Evolutionary conservation across 2,113 vertebrate genomes (phyloP), one percentile per base, ranked within the genome.

Genomic region (Pedionomus torquatus): DNA sequence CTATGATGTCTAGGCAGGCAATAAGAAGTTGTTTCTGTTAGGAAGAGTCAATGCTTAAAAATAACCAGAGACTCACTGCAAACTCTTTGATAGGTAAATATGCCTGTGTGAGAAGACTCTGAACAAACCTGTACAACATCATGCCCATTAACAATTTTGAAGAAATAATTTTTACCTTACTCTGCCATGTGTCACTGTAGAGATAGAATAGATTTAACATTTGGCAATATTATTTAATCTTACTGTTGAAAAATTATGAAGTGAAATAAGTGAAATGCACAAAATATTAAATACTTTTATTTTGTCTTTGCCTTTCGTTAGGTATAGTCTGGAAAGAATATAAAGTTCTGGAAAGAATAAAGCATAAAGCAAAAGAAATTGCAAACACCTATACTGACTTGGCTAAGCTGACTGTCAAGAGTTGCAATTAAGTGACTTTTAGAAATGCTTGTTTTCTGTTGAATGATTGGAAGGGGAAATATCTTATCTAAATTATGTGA

Each of bases 401-500:
- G 33, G 75, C 64, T 93, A 71, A 41, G 9, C 18, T 83, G 43
- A 13, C 75, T 74, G 79, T 69, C 78, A 58, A 68, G 77, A 87
- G 49, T 7, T 87, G 35, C 17, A 30, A n/a, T 80, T n/a, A 57
- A 84, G n/a, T 93, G 60, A 60, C 35, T 93, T 83, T 89, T 70
- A 55, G 19, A 89, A 83, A 76, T 91, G 44, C 18, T 95, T 77
- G n/a, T 51, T 94, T 97, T 94, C 57, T 72, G 25, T 68, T 75
- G 87, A 87, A 60, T 94, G 85, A 91, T 90, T 81, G 54, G 57
- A 95, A 89, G 41, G 19, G 33, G 30, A 60, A 26, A 77, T 35
- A 44, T 44, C 71, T 89, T 78, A 80, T 15, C 43, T 85, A 70
- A 44, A n/a, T 63, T 26, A 60, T 31, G 11, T 64, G n/a, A 87